Evolutionary conservation across 1,140 invertebrate genomes (phyloP).

Genomic region (Sweltsa coloradensis): DNA sequence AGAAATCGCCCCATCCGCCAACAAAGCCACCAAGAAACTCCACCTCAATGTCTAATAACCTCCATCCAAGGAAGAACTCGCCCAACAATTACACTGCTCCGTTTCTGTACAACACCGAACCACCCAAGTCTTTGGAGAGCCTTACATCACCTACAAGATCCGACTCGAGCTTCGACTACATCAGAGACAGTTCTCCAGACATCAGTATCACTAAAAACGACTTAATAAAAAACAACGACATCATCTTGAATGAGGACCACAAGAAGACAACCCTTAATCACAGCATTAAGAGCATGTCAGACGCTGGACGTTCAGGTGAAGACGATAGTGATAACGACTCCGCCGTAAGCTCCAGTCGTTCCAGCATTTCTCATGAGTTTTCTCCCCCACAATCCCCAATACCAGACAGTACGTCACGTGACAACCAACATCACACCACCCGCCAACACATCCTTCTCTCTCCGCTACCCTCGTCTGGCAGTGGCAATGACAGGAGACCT

Average conservation of each 20-base stretch:
- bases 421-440: too few relatives aligned
- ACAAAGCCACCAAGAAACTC: constrained; percentile 30
- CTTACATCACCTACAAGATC: constrained; percentile 41
- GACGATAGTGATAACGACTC: constrained; percentile 79
- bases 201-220: constrained; percentile 8
- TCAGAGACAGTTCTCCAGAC: constrained; percentile 21
- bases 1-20: constrained; percentile 28
- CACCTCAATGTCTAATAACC: too few relatives aligned
- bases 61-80: too few relatives aligned
- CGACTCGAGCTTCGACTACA: constrained; percentile 43
- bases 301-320: constrained; percentile 18
- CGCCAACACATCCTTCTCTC: neutral
- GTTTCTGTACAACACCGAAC: constrained; percentile 21
- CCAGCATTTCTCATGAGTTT: constrained; percentile 52
- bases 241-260: too few relatives aligned
- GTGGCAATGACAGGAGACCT: constrained; percentile 1
- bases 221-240: neutral
- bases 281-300: neutral
- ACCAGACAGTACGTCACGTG: constrained; percentile 22
- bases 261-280: constrained; percentile 5
- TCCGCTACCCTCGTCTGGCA: neutral
- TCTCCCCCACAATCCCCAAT: constrained; percentile 45
- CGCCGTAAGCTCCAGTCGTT: constrained; percentile 64
- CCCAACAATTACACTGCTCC: constrained; percentile 15
- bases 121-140: constrained; percentile 44